These are phyloP conservation scores for Sarcophilus harrisii DNA, from an alignment of 2,797 vertebrate genomes.

Conservation along the genomic window DNA sequence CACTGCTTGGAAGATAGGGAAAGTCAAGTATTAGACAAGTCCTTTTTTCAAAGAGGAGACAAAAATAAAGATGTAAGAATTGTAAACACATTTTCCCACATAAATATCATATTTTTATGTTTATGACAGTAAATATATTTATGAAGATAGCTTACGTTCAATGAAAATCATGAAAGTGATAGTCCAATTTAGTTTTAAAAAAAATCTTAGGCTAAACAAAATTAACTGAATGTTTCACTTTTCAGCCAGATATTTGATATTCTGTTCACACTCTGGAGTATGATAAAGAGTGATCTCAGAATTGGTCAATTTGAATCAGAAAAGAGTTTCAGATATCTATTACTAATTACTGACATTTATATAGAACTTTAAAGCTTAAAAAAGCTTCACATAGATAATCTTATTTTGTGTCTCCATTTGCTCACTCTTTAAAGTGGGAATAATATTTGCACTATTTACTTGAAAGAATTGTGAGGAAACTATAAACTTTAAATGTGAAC, in stretches of 20 bases:
- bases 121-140: conserved; percentile 28
- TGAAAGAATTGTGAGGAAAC: background rate
- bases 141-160: background rate
- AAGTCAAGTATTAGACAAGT: background rate
- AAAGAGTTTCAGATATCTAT: background rate
- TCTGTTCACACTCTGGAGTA: background rate
- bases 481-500: background rate
- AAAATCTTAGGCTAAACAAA: background rate
- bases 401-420: background rate
- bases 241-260: background rate
- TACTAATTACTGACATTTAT: background rate
- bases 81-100: background rate
- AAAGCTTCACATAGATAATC: background rate
- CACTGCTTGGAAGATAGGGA: background rate
- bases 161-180: background rate
- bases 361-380: background rate
- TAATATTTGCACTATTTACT: background rate
- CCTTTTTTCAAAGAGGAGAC: background rate
- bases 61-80: conserved; percentile 33
- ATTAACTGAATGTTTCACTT: background rate
- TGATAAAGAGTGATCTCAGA: background rate
- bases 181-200: background rate
- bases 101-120: conserved; percentile 27
- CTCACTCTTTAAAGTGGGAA: background rate
- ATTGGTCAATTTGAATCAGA: background rate